These are phyloP conservation scores for Malurus leucopterus DNA, from an alignment of 2,797 vertebrate genomes.

Conservation along the genomic window DNA sequence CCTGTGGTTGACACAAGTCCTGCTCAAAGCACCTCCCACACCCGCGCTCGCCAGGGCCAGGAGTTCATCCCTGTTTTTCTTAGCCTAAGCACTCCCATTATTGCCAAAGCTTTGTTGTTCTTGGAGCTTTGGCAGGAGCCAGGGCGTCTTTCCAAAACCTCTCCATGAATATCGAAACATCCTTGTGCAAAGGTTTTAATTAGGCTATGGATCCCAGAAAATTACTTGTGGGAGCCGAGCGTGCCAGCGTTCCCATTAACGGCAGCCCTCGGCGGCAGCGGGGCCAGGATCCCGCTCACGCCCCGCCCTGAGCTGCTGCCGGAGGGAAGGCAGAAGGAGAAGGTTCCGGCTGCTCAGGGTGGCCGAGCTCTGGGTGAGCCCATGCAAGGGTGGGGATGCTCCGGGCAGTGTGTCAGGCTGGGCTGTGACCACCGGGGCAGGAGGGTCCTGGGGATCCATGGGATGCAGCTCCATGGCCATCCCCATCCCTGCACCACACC, in stretches of 20 bases:
- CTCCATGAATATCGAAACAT: background rate
- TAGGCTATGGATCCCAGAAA: background rate
- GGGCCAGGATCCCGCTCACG: background rate
- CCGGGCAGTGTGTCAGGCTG: accelerated
- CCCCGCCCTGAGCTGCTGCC: background rate
- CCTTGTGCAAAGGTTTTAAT: background rate
- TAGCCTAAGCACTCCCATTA: conserved; percentile 34
- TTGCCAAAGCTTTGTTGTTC: conserved; percentile 51
- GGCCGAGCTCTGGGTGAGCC: accelerated
- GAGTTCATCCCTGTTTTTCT: conserved; percentile 21
- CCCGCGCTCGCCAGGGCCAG: background rate
- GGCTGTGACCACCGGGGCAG: accelerated
- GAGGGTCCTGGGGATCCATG: accelerated
- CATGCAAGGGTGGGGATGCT: background rate
- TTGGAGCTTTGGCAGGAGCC: background rate
- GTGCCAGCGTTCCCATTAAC: accelerated
- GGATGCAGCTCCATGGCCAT: accelerated
- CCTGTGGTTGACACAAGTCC: background rate
- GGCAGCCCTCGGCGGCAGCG: accelerated
- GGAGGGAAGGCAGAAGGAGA: background rate
- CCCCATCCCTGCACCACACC: background rate
- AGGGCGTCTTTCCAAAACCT: conserved; percentile 16
- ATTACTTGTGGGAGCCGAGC: background rate
- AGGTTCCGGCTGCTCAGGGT: background rate
- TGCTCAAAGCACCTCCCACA: background rate